phyloP scores from a whole-genome alignment of 2,888 invertebrate genomes.

The Eristalis intricaria region DNA sequence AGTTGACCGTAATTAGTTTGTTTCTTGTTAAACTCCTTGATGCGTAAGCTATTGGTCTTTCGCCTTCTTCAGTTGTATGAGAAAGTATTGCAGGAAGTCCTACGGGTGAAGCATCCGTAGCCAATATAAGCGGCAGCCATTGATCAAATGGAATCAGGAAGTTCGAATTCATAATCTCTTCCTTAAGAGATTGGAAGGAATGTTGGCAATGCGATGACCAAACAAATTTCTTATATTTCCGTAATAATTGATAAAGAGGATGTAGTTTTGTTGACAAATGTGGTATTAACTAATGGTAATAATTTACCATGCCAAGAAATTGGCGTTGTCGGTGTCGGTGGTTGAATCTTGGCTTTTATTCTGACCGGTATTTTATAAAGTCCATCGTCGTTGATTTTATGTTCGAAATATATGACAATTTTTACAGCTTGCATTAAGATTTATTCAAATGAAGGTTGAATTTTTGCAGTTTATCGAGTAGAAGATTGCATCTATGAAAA shows the following conservation, averaged over 20 bases:
- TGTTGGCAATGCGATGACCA: constrained; percentile 10
- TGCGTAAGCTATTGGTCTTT: constrained; percentile 52
- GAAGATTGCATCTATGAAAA: not conserved
- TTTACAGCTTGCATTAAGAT: not conserved
- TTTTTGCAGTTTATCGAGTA: not conserved
- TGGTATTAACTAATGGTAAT: constrained; percentile 40
- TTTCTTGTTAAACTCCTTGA: not conserved
- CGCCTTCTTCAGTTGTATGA: constrained; percentile 42
- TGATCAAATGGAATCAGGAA: constrained; percentile 72
- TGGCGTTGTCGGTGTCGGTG: constrained; percentile 66
- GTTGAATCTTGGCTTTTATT: constrained; percentile 71
- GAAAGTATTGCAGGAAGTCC: constrained; percentile 62
- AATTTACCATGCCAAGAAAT: constrained; percentile 43
- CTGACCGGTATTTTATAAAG: constrained; percentile 74
- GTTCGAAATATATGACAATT: not conserved
- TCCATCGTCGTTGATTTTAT: constrained; percentile 62
- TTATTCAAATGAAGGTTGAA: constrained; percentile 7
- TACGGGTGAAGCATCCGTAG: constrained; percentile 72
- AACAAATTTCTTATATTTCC: constrained; percentile 51
- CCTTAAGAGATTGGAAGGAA: constrained; percentile 75
- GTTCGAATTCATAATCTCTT: constrained; percentile 65
- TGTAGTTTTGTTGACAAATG: constrained; percentile 31
- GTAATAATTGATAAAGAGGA: constrained; percentile 20
- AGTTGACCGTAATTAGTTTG: not conserved
- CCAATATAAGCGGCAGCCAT: constrained; percentile 61